A percentile compares a stretch with the other conserved stretches of the same genome.
Evolutionary conservation across 2,113 vertebrate genomes (phyloP).

Genomic region (Porphyrio hochstetteri): DNA sequence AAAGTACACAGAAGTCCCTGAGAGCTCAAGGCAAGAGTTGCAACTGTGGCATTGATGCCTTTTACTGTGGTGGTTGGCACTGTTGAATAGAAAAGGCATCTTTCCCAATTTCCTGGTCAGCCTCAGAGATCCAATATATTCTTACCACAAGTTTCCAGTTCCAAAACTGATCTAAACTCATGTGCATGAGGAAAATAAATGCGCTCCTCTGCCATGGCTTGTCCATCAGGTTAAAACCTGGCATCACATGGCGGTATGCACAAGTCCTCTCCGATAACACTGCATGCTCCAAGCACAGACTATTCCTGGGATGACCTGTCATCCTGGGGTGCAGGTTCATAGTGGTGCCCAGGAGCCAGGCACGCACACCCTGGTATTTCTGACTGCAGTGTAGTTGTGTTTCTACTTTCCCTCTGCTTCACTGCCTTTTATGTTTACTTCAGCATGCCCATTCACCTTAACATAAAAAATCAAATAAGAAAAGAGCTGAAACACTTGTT

Average conservation of each 20-base stretch:
- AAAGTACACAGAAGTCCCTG: background rate
- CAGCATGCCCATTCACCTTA: constrained; percentile 32
- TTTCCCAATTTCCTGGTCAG: background rate
- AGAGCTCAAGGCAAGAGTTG: background rate
- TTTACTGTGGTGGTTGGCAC: background rate
- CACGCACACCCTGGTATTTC: constrained; percentile 14
- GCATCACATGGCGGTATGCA: rapidly evolving
- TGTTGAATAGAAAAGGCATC: background rate
- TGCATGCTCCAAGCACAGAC: background rate
- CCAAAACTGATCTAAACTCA: background rate
- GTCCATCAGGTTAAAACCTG: constrained; percentile 13
- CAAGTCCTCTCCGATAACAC: rapidly evolving
- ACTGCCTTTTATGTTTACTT: constrained; percentile 47
- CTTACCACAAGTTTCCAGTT: background rate
- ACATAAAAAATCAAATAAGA: background rate
- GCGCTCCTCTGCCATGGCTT: background rate
- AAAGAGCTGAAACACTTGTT: background rate
- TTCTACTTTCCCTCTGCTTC: constrained; percentile 46
- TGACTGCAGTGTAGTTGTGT: constrained; percentile 23
- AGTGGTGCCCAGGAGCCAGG: background rate
- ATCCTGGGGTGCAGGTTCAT: constrained; percentile 32
- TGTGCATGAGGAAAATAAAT: background rate
- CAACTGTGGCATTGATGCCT: background rate
- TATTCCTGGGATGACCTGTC: constrained; percentile 53
- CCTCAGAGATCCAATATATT: background rate